Conservation (phyloP, 1,140 invertebrate species). For the Drosophila orena region DNA sequence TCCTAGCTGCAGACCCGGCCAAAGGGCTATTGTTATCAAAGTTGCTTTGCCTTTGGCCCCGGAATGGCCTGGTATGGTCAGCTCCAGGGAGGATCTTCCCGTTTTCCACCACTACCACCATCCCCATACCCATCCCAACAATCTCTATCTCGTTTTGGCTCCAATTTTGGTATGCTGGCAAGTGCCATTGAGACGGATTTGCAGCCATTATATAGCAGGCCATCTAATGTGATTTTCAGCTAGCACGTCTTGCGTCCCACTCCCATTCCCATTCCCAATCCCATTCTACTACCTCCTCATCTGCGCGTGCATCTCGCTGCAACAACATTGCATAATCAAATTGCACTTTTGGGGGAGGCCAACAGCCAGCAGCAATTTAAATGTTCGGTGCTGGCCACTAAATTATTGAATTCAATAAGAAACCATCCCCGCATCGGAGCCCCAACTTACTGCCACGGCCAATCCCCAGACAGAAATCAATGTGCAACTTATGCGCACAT, state of each 20-base stretch:
- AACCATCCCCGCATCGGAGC: conserved; percentile 30
- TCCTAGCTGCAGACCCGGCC: conserved; percentile 49
- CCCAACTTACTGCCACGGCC: conserved; percentile 47
- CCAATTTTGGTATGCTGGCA: conserved; percentile 43
- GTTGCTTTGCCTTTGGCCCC: conserved; percentile 59
- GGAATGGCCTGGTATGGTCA: conserved; percentile 4
- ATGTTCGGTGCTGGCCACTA: conserved; percentile 73
- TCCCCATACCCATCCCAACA: background rate
- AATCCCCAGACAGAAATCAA: conserved; percentile 81
- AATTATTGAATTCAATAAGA: conserved; percentile 84
- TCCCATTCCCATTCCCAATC: background rate
- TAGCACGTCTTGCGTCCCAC: conserved; percentile 53
- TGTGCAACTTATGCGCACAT: conserved; percentile 80
- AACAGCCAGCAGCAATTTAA: conserved; percentile 68
- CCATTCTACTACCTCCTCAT: background rate
- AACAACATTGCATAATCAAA: conserved; percentile 81
- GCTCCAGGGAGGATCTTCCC: conserved; percentile 50
- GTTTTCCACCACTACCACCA: background rate
- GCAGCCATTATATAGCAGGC: conserved; percentile 73
- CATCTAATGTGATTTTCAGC: conserved; percentile 81
- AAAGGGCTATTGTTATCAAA: conserved; percentile 79
- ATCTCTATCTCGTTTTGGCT: conserved; percentile 29
- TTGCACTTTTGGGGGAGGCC: conserved; percentile 71
- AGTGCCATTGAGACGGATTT: conserved; percentile 83
- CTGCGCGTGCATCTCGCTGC: conserved; percentile 47